Evolutionary conservation across 2,113 vertebrate species (phyloP).

Genomic region (Pelobates fuscus): DNA sequence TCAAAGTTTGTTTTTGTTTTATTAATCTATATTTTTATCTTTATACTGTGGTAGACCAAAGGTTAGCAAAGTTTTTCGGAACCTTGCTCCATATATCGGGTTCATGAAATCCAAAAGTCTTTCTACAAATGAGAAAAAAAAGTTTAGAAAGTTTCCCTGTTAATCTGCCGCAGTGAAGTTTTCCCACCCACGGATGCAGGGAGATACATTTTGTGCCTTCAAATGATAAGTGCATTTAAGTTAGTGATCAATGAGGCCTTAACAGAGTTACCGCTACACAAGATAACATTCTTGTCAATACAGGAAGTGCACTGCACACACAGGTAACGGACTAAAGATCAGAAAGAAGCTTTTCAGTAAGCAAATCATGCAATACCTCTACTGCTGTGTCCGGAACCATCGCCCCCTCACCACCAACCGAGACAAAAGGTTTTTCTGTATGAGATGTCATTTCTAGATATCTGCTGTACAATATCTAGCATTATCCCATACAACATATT

Average conservation of each 20-base stretch:
- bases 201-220: neutral
- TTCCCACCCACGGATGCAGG: neutral
- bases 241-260: neutral
- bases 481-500: neutral
- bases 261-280: neutral
- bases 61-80: too few relatives aligned
- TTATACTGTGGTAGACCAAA: too few relatives aligned
- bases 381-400: neutral
- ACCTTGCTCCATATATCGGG: too few relatives aligned
- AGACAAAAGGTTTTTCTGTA: neutral
- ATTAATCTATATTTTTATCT: too few relatives aligned
- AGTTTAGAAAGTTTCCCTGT: too few relatives aligned
- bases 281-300: neutral
- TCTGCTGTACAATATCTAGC: conserved; percentile 8
- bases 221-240: neutral
- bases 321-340: neutral
- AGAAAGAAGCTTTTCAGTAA: neutral
- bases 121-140: too few relatives aligned
- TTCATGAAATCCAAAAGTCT: too few relatives aligned
- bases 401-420: neutral
- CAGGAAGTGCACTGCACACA: neutral
- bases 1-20: too few relatives aligned
- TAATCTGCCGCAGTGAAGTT: neutral
- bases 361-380: neutral
- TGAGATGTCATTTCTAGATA: conserved; percentile 33